Percentiles rank a stretch among this genome's conserved stretches.
Evolutionary conservation across 2,888 invertebrate genomes (phyloP).

Genomic region (Amphipoea lucens): DNA sequence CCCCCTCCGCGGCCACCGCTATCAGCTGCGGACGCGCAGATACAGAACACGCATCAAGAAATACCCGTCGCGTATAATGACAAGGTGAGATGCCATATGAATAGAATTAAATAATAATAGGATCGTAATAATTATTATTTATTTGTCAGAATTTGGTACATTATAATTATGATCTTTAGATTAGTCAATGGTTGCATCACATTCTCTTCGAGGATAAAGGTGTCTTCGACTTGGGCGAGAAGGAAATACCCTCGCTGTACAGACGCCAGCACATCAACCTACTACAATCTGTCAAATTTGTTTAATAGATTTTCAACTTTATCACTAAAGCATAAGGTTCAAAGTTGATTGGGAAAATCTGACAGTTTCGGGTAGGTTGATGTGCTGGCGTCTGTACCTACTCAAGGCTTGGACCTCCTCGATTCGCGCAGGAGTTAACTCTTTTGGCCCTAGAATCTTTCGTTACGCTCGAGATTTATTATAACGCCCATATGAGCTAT

Average conservation of each 20-base stretch:
- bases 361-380: too few relatives aligned
- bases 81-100: conserved; percentile 85
- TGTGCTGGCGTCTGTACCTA: too few relatives aligned
- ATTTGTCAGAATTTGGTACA: too few relatives aligned
- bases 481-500: not conserved
- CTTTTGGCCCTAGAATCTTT: not conserved
- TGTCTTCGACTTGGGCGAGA: not conserved
- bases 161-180: too few relatives aligned
- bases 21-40: conserved; percentile 82
- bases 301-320: too few relatives aligned
- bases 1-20: conserved; percentile 93
- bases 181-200: too few relatives aligned
- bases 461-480: not conserved
- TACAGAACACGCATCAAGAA: conserved; percentile 88
- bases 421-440: not conserved
- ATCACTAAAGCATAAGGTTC: too few relatives aligned
- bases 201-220: not conserved
- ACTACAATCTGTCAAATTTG: too few relatives aligned
- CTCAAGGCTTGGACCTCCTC: not conserved
- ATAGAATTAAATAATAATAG: not conserved
- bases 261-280: too few relatives aligned
- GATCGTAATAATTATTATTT: too few relatives aligned
- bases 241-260: too few relatives aligned
- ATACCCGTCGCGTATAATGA: conserved; percentile 98
- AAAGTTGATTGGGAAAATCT: too few relatives aligned